Evolutionary conservation across 2,113 vertebrate genomes (phyloP).

Genomic region (Dascyllus trimaculatus): DNA sequence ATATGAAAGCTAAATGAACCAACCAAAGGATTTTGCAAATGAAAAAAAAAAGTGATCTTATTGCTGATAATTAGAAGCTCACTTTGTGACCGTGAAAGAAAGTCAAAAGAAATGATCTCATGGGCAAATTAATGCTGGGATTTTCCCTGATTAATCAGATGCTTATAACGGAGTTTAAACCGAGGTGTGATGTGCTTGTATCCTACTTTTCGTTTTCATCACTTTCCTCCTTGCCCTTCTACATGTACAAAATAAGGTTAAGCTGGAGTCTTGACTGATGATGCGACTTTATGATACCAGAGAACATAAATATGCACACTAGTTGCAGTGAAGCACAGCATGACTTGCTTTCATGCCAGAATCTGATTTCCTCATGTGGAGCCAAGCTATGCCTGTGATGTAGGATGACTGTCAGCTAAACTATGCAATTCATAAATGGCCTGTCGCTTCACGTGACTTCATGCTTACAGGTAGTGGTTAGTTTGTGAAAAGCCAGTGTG

Average conservation of each 20-base stretch:
- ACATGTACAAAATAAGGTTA: too few relatives aligned
- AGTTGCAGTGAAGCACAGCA: background rate
- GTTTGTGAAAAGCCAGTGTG: background rate
- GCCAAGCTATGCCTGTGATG: background rate
- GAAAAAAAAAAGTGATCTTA: background rate
- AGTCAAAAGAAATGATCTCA: background rate
- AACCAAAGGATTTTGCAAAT: background rate
- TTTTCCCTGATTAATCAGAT: background rate
- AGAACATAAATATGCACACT: background rate
- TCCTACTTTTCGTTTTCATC: background rate
- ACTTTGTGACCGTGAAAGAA: background rate
- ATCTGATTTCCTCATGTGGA: background rate
- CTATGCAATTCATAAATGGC: background rate
- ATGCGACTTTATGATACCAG: background rate
- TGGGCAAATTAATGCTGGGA: background rate
- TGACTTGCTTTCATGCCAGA: background rate
- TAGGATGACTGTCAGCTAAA: background rate
- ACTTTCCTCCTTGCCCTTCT: background rate
- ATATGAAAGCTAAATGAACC: background rate
- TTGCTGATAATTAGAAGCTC: background rate
- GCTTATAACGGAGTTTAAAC: background rate
- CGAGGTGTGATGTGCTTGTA: background rate
- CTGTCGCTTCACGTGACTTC: background rate
- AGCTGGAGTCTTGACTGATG: background rate
- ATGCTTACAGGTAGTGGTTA: background rate